A percentile compares a stretch with the other conserved stretches of the same genome.
These are phyloP conservation scores for Psittacus erithacus DNA, from an alignment of 2,113 vertebrate species.

Conservation along the genomic window DNA sequence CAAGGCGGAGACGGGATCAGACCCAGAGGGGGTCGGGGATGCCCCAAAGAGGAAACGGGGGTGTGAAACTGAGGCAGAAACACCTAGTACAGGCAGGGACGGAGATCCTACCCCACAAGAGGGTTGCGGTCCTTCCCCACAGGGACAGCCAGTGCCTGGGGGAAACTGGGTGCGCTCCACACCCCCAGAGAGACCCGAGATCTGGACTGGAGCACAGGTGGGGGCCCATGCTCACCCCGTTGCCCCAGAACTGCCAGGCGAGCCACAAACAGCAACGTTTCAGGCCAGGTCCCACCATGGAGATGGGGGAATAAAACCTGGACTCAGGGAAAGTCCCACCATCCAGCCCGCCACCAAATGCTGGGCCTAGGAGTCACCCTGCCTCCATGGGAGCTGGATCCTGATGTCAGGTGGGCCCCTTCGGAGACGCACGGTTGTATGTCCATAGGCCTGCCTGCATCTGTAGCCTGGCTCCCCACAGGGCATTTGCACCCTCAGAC, in stretches of 20 bases:
- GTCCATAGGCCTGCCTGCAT: not conserved
- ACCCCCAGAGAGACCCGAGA: fast-evolving
- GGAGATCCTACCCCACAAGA: not conserved
- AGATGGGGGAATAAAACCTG: not conserved
- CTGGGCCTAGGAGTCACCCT: not conserved
- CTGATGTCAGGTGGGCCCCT: fast-evolving
- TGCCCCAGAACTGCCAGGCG: not conserved
- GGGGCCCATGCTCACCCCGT: fast-evolving
- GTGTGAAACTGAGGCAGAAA: not conserved
- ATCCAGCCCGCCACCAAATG: fast-evolving
- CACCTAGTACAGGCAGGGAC: not conserved
- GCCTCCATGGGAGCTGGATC: not conserved
- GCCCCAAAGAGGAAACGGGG: not conserved
- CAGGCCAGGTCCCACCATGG: not conserved
- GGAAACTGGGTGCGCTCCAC: not conserved
- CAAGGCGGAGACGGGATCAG: not conserved
- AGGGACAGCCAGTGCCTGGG: not conserved
- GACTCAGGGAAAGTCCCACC: fast-evolving
- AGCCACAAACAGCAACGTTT: not conserved
- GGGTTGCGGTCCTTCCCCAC: no score
- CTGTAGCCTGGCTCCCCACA: not conserved
- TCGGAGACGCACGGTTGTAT: not conserved
- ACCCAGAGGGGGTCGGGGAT: not conserved
- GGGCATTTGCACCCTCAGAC: not conserved
- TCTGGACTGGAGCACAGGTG: fast-evolving